Evolutionary conservation across 2,113 vertebrate genomes (phyloP).

Genomic region (Sinosuthora webbiana): DNA sequence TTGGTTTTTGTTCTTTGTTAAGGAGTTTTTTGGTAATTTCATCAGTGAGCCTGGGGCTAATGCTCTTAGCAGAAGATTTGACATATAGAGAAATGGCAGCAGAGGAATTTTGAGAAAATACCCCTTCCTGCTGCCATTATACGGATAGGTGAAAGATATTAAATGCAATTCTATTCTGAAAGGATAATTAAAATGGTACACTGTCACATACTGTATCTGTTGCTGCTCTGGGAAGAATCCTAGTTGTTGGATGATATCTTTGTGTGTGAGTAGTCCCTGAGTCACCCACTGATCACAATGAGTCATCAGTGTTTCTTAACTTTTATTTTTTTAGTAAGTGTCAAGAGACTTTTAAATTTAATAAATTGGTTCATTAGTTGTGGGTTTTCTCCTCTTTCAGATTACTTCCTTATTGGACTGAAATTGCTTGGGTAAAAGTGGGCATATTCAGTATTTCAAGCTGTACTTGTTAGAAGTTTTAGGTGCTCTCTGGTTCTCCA

Average conservation of each 20-base stretch:
- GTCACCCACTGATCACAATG: not conserved
- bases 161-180: not conserved
- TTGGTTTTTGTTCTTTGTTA: not conserved
- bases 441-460: not conserved
- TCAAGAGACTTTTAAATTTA: not conserved
- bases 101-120: not conserved
- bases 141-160: not conserved
- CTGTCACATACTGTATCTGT: not conserved
- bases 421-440: not conserved
- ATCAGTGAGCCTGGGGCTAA: not conserved
- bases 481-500: not conserved
- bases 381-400: not conserved
- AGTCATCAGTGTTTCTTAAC: not conserved
- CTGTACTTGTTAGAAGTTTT: not conserved
- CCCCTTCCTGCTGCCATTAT: not conserved
- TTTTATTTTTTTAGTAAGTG: fast-evolving
- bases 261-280: not conserved
- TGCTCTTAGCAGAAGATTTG: not conserved
- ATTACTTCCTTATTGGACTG: not conserved
- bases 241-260: not conserved
- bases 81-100: not conserved
- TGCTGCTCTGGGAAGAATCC: not conserved
- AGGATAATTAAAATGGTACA: not conserved
- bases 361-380: not conserved
- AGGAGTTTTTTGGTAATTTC: not conserved